Evolutionary conservation across 2,113 vertebrate genomes (phyloP), one percentile per base, ranked within the genome.

Genomic region (Sceloporus tristichus): DNA sequence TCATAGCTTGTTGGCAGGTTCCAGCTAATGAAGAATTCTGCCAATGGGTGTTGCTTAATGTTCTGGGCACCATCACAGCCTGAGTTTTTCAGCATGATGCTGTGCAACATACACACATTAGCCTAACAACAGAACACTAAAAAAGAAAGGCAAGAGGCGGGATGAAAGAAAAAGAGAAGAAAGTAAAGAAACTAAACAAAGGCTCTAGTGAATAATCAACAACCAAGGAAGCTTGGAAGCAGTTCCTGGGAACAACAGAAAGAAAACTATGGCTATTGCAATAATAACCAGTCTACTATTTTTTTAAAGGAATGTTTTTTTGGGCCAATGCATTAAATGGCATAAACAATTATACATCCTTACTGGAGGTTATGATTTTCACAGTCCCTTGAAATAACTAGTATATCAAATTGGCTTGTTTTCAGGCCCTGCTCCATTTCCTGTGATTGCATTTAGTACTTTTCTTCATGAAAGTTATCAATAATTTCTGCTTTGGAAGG

Each of bases 341-440:
- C 13, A 85, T 90, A 93, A 95, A 93, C 83, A 94, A 79, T 87
- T 89, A 89, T 53, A 42, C 84, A 92, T 90, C 93, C 90, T 94
- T 89, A 89, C 89, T 90, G 75, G 85, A 78, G 62, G 62, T 66
- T 90, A 87, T 95, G 92, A 94, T 94, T 95, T 94, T 93, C 91
- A 76, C 91, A 93, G 92, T 92, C 90, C 85, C 84, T 93, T 25
- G 54, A 90, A 90, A 85, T 85, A 90, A 92, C 92, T 40, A 80
- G 38, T 93, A 89, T 87, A 93, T 93, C 89, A 92, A 92, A 94
- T 93, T 93, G 89, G 85, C 87, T 93, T 93, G 92, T 94, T 94
- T 92, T 94, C 89, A 86, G 90, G 88, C 92, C 89, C 91, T 85
- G 84, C 91, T 92, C 86, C 82, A 78, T 92, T 93, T 95, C 90